Evolutionary conservation across 2,888 invertebrate species (phyloP).

Genomic region (Minunthozetes semirufus): DNA sequence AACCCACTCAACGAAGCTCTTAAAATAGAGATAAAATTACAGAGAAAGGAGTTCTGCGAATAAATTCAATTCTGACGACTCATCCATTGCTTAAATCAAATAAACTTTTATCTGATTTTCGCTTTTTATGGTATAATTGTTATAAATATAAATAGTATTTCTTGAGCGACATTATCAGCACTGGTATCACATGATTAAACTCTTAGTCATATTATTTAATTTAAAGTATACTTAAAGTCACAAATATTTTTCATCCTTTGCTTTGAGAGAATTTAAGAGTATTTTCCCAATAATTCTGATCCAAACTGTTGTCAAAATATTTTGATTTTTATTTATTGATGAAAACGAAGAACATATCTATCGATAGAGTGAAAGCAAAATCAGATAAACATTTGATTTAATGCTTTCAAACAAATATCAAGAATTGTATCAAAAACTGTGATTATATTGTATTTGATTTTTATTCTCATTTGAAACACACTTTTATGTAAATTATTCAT

Average conservation of each 20-base stretch:
- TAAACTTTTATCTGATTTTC: no score
- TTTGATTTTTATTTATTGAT: neutral
- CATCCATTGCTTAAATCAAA: no score
- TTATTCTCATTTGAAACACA: conserved; percentile 20
- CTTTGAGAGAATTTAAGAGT: neutral
- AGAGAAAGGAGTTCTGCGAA: no score
- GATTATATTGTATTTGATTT: conserved; percentile 20
- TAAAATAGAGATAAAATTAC: no score
- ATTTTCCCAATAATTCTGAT: neutral
- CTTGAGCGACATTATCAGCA: neutral
- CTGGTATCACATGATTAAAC: neutral
- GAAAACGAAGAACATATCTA: neutral
- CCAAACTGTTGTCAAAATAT: neutral
- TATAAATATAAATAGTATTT: neutral
- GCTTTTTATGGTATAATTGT: no score
- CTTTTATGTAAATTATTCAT: conserved; percentile 27
- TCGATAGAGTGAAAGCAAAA: neutral
- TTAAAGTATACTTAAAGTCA: conserved; percentile 10
- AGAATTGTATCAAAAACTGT: conserved; percentile 18
- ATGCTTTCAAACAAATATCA: neutral
- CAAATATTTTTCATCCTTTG: neutral
- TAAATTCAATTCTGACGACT: no score
- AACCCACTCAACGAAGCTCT: neutral
- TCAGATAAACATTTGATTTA: neutral
- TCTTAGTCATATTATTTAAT: neutral